Evolutionary conservation across 2,888 invertebrate species (phyloP).

Genomic region (Cheilosia impressa): DNA sequence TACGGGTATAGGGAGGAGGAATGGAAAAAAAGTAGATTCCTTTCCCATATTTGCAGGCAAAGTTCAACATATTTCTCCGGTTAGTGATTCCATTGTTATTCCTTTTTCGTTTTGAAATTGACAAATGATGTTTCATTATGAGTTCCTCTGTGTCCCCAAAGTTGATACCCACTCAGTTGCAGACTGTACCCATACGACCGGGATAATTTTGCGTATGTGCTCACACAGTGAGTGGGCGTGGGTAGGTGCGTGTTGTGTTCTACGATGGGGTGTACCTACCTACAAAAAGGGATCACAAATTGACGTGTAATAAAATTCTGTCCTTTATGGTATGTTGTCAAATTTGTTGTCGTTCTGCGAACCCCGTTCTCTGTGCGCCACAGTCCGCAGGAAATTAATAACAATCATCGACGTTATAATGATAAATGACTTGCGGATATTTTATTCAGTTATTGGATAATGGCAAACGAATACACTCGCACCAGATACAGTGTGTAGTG

Average conservation of each 20-base stretch:
- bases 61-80: conserved; percentile 56
- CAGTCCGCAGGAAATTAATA: conserved; percentile 50
- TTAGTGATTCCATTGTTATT: conserved; percentile 71
- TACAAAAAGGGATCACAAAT: conserved; percentile 67
- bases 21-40: conserved; percentile 21
- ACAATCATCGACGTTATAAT: conserved; percentile 40
- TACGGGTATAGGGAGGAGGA: neutral
- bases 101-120: conserved; percentile 73
- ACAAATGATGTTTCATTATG: conserved; percentile 75
- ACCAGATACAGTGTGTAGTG: neutral
- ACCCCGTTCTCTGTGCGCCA: conserved; percentile 17
- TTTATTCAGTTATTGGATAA: conserved; percentile 33
- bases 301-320: conserved; percentile 70
- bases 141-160: conserved; percentile 60
- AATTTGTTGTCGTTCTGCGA: conserved; percentile 45
- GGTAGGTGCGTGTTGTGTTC: conserved; percentile 25
- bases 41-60: conserved; percentile 26
- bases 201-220: conserved; percentile 22
- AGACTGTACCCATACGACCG: conserved; percentile 1
- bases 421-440: conserved; percentile 55
- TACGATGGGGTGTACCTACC: conserved; percentile 23
- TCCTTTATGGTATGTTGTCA: conserved; percentile 50
- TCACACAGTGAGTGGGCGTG: too few relatives aligned
- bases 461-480: neutral
- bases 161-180: conserved; percentile 28